Percentiles rank a stretch among this genome's conserved stretches.
phyloP scores from a whole-genome alignment of 2,113 vertebrate genomes.

The Vulpes ferrilata region DNA sequence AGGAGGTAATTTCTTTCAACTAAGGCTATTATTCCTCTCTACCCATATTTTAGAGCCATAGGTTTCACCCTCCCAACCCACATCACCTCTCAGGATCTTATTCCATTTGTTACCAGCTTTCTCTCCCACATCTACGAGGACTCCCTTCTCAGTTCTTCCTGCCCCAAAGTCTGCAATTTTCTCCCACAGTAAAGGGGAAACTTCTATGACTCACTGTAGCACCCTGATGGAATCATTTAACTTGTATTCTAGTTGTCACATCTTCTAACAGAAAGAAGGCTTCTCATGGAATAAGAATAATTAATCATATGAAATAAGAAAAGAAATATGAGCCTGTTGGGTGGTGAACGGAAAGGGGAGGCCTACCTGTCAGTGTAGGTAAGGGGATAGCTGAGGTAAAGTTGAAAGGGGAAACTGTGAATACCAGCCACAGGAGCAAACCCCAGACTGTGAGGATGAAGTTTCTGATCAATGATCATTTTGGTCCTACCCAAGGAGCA shows the following conservation, averaged over 20 bases:
- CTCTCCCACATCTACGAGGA: neutral
- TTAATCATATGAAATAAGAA: neutral
- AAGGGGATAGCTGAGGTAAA: neutral
- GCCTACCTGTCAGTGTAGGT: constrained; percentile 17
- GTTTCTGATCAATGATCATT: constrained; percentile 38
- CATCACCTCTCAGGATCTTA: neutral
- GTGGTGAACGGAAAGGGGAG: neutral
- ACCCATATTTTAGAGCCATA: neutral
- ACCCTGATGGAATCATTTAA: neutral
- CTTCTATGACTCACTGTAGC: neutral
- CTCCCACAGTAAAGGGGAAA: neutral
- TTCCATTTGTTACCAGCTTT: neutral
- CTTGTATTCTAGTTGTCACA: constrained; percentile 16
- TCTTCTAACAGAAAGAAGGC: constrained; percentile 4
- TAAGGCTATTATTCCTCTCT: neutral
- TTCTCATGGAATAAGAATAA: neutral
- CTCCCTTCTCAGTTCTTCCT: neutral
- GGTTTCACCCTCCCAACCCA: neutral
- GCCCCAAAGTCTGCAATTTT: neutral
- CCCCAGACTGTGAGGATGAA: neutral
- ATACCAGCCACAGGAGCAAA: constrained; percentile 55
- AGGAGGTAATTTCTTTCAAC: neutral
- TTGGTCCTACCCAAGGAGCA: constrained; percentile 42
- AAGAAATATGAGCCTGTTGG: neutral
- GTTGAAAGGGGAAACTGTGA: constrained; percentile 45